Base-by-base conservation (phyloP, 2,113 vertebrate species). In the Prunella himalayana region DNA sequence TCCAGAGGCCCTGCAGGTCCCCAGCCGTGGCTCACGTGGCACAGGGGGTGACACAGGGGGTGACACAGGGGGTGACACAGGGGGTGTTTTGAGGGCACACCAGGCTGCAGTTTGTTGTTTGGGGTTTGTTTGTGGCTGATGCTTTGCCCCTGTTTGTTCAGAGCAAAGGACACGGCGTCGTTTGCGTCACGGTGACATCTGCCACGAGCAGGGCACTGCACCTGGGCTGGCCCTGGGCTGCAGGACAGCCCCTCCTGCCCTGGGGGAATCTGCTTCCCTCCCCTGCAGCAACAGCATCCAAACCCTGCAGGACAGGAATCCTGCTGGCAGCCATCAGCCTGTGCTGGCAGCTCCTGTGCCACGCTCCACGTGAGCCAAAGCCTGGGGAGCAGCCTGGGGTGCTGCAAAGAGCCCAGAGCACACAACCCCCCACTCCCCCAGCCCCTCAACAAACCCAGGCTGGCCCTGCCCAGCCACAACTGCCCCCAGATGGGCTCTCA, bases 111-210 rank as follows among this genome's bases (percentile, higher is more conserved):
- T 13, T 56, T 22, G 39, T n/a, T 72, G 66, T 73, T 53, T 82
- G 54, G 20, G 76, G 11, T 7, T 44, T 15, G 73, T 61, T 79
- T 71, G 39, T 27, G 18, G 25, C 83, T 16, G 72, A n/a, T 59
- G 82, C 31, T 82, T 37, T 17, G 76, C 14, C 77, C 84, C 47
- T 96, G 83, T 96, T 95, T 97, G 86, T 41, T 33, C 17, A 94
- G 94, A 47, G 83, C 95, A 95, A 95, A 95, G 95, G 92, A 61
- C 96, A 59, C 59, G 2, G 7, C 0, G 0, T 15, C 57, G 50
- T 94, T 81, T 97, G 92, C 96, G 94, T 97, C 96, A 97, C 13
- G 7, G 51, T 28, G 22, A 13, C 77, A 17, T 10, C 2, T 16
- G 44, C 85, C 91, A 27, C 4, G 2, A 39, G 42, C 9, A 3